Percentiles rank a stretch among this genome's conserved stretches.
Evolutionary conservation across 2,113 vertebrate genomes (phyloP).

Genomic region (Orthonyx spaldingii): DNA sequence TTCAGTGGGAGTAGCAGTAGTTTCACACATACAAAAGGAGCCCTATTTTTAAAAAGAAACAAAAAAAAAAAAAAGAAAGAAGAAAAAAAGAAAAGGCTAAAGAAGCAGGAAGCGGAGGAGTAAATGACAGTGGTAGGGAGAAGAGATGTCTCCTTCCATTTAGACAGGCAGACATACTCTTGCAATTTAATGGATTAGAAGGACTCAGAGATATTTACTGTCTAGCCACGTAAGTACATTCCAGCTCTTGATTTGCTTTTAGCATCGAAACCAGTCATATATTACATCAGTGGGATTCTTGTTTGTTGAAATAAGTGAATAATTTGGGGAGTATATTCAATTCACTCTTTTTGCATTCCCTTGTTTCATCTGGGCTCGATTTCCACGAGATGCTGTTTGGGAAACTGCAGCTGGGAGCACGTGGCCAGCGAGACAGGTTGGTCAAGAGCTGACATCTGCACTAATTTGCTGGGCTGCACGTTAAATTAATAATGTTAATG

Average conservation of each 20-base stretch:
- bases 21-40: constrained; percentile 24
- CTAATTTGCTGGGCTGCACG: neutral
- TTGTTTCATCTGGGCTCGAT: constrained; percentile 27
- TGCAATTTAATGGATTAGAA: constrained; percentile 52
- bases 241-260: constrained; percentile 64
- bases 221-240: constrained; percentile 62
- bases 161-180: constrained; percentile 46
- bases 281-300: constrained; percentile 52
- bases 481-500: neutral
- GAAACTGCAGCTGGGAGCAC: constrained; percentile 4
- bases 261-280: constrained; percentile 39
- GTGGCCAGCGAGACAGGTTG: neutral
- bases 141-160: constrained; percentile 59
- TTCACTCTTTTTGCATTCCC: constrained; percentile 16
- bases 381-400: neutral
- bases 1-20: neutral
- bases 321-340: constrained; percentile 36
- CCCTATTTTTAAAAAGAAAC: neutral
- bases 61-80: neutral
- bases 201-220: constrained; percentile 55
- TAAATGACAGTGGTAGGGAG: constrained; percentile 42
- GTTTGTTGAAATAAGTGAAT: constrained; percentile 52
- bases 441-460: neutral
- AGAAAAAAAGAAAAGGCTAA: neutral
- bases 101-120: constrained; percentile 49